Conservation (phyloP, 1,140 invertebrate species). For the Conus betulinus region DNA sequence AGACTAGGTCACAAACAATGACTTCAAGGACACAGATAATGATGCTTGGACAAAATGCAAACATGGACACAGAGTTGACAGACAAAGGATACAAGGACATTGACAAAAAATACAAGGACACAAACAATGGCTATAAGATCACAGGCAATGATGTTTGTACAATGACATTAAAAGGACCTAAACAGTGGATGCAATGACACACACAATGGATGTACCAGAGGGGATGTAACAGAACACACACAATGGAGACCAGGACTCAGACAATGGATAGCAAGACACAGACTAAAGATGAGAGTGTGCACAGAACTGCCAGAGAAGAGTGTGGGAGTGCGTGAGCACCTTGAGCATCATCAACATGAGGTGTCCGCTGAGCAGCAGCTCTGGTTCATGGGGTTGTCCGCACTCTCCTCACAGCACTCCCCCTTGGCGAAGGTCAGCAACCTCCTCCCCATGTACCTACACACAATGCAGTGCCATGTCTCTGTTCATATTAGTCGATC, state of each 20-base stretch:
- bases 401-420: constrained; percentile 89
- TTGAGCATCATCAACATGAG: constrained; percentile 87
- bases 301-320: too few species aligned
- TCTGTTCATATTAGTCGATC: too few species aligned
- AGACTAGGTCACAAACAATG: background rate
- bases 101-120: background rate
- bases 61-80: background rate
- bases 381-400: constrained; percentile 96
- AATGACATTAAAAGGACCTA: background rate
- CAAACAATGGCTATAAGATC: background rate
- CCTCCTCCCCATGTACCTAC: constrained; percentile 91
- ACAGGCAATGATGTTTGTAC: background rate
- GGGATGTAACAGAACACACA: too few species aligned
- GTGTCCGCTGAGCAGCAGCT: constrained; percentile 92
- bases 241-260: too few species aligned
- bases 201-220: too few species aligned
- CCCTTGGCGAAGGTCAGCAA: constrained; percentile 90
- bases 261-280: too few species aligned
- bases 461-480: too few species aligned
- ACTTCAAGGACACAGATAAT: background rate
- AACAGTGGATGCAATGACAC: too few species aligned
- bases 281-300: too few species aligned
- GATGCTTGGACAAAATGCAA: too few species aligned
- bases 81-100: background rate
- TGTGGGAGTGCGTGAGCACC: constrained; percentile 58